A percentile compares a stretch with the other conserved stretches of the same genome.
phyloP scores from a whole-genome alignment of 2,113 vertebrate genomes.

The Hipposideros armiger region DNA sequence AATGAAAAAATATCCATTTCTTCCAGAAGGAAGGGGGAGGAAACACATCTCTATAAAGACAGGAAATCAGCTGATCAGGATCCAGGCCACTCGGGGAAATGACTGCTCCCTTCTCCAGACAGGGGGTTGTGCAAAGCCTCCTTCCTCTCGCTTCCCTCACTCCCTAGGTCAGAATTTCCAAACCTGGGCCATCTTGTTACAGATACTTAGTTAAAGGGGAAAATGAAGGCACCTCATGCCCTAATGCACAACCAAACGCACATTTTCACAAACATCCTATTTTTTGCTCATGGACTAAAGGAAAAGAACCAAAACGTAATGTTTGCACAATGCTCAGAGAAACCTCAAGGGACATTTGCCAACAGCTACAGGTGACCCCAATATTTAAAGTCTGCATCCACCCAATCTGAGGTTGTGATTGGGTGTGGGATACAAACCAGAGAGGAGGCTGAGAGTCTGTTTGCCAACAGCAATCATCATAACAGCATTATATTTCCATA shows the following conservation, averaged over 20 bases:
- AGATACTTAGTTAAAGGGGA: not conserved
- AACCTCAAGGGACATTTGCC: conserved; percentile 23
- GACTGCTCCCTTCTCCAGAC: conserved; percentile 18
- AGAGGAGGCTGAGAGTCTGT: conserved; percentile 4
- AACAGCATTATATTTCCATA: conserved; percentile 1
- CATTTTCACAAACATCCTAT: not conserved
- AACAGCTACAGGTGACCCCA: conserved; percentile 51
- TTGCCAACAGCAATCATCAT: conserved; percentile 41
- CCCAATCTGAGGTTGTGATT: conserved; percentile 27
- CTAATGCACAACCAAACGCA: conserved; percentile 41
- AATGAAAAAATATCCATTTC: conserved; percentile 85
- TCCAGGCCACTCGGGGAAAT: conserved; percentile 37
- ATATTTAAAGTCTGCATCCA: conserved; percentile 51
- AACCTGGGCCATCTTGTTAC: not conserved
- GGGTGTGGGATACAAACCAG: not conserved
- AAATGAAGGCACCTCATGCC: conserved; percentile 8
- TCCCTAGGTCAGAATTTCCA: conserved; percentile 11
- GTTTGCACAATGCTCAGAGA: conserved; percentile 43
- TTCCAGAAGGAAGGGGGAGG: conserved; percentile 73
- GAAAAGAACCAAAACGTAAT: conserved; percentile 53
- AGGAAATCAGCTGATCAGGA: conserved; percentile 64
- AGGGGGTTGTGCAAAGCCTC: not conserved
- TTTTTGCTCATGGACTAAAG: conserved; percentile 33
- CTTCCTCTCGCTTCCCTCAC: conserved; percentile 17
- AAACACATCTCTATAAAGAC: conserved; percentile 54